Evolutionary conservation across 2,113 vertebrate species (phyloP).

Genomic region (Aldabrachelys gigantea): DNA sequence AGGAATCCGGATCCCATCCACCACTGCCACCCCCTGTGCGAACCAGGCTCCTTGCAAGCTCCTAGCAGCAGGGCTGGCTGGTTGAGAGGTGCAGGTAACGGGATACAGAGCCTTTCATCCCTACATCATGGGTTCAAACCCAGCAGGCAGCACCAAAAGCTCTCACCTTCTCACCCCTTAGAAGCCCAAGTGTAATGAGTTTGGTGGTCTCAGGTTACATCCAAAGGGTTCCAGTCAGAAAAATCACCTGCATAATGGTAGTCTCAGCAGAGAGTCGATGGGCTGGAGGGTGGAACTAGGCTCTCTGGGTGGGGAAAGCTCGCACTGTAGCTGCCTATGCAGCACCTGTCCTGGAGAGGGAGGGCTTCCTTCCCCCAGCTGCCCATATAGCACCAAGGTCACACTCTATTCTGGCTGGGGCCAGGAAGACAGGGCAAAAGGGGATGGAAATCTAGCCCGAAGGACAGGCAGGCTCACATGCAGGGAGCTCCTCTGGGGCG

Average conservation of each 20-base stretch:
- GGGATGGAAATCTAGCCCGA: background rate
- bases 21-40: background rate
- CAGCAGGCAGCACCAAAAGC: background rate
- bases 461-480: background rate
- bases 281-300: background rate
- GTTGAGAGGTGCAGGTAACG: background rate
- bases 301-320: background rate
- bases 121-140: background rate
- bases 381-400: background rate
- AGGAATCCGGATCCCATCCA: background rate
- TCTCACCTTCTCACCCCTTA: background rate
- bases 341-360: background rate
- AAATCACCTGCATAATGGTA: background rate
- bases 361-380: background rate
- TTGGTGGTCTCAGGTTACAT: background rate
- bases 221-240: background rate
- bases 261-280: background rate
- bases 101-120: background rate
- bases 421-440: background rate
- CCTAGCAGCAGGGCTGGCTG: background rate
- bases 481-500: fast-evolving
- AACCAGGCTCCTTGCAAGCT: background rate
- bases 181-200: background rate
- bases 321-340: background rate
- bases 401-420: background rate